phyloP scores from a whole-genome alignment of 2,888 invertebrate species.

The Bembecia ichneumoniformis region DNA sequence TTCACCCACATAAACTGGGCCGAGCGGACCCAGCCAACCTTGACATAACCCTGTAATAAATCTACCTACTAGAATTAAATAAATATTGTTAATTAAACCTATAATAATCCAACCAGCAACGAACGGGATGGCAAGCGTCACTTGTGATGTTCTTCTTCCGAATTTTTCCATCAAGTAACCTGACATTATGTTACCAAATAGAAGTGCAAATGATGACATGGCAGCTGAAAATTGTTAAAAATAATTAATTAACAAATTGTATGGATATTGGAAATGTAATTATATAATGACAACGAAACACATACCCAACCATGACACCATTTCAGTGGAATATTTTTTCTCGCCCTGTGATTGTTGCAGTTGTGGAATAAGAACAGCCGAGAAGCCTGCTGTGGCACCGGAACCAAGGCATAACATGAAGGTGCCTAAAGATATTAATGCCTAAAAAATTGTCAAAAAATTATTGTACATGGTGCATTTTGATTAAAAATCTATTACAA shows the following conservation, averaged over 20 bases:
- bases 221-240: constrained; percentile 63
- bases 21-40: constrained; percentile 72
- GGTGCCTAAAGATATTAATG: constrained; percentile 66
- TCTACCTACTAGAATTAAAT: constrained; percentile 65
- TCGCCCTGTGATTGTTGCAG: constrained; percentile 46
- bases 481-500: too few relatives aligned
- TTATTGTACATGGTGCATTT: too few relatives aligned
- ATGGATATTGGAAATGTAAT: background rate
- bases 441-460: constrained; percentile 36
- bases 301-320: constrained; percentile 76
- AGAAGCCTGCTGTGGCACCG: constrained; percentile 76
- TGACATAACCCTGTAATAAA: constrained; percentile 71
- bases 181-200: constrained; percentile 73
- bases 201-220: constrained; percentile 73
- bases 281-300: constrained; percentile 12
- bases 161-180: constrained; percentile 74
- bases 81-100: constrained; percentile 59
- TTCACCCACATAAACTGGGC: constrained; percentile 74
- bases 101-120: constrained; percentile 74
- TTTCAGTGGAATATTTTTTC: constrained; percentile 53
- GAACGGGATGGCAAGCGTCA: constrained; percentile 66
- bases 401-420: constrained; percentile 68
- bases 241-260: background rate
- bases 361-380: constrained; percentile 76
- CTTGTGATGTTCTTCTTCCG: constrained; percentile 70